phyloP scores from a whole-genome alignment of 2,113 vertebrate genomes.

The Amphilophus citrinellus region DNA sequence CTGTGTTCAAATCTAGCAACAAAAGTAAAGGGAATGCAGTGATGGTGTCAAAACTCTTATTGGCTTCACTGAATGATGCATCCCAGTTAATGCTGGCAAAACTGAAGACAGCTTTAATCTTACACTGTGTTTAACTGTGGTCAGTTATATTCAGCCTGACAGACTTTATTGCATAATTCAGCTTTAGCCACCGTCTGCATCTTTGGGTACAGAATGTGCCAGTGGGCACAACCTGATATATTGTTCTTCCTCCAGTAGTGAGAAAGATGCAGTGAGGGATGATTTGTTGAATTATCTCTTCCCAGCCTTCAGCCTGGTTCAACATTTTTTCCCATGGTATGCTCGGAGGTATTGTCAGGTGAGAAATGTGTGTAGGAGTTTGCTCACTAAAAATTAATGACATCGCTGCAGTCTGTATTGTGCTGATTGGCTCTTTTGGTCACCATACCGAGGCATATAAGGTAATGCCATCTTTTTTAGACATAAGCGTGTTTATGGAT shows the following conservation, averaged over 20 bases:
- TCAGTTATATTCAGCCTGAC: background rate
- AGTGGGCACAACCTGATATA: background rate
- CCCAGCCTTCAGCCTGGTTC: background rate
- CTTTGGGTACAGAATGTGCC: background rate
- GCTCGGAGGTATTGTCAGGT: constrained; percentile 23
- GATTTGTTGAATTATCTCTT: constrained; percentile 9
- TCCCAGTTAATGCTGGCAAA: background rate
- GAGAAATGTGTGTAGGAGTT: constrained; percentile 17
- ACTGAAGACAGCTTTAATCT: background rate
- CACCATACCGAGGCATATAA: background rate
- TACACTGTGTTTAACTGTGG: background rate
- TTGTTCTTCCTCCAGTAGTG: background rate
- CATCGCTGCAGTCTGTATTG: constrained; percentile 13
- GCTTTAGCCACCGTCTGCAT: background rate
- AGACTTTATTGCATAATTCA: background rate
- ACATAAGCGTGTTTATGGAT: background rate
- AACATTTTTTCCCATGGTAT: background rate
- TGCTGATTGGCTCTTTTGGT: constrained; percentile 7
- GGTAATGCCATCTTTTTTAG: background rate
- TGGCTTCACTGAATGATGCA: background rate
- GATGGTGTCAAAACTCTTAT: background rate
- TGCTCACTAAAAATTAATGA: constrained; percentile 13
- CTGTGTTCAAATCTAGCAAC: constrained; percentile 5
- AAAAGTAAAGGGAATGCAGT: background rate
- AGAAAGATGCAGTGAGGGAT: background rate